Base-by-base conservation (phyloP, 2,888 invertebrate genomes). In the Drosophila imparisetae region DNA sequence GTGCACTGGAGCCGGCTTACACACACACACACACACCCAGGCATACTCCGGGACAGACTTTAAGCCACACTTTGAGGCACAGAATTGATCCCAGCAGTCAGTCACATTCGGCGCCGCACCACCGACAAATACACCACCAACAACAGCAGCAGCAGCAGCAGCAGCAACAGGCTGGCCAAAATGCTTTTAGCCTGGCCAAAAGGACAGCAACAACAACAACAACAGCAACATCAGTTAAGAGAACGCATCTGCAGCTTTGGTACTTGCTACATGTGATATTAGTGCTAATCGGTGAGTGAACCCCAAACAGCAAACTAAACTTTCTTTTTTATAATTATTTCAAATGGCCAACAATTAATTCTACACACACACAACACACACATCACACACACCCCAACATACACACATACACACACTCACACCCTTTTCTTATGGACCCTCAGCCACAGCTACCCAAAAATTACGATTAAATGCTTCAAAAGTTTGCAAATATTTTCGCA, bases 271-370 rank as follows among this genome's bases (percentile, higher is more conserved):
- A 92, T 89, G 88, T 92, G 91, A 91, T 92, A 90, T 86, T 92
- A 78, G 91, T 92, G 84, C 83, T 92, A 90, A 92, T 92, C 88
- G 92, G 92, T 92, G 80, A 92, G 92, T 92, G 66, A 34, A 13
- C 42, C 55, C 54, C 45, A 42, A 52, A 40, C 49, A 29, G 6
- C 15, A 21, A 21, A 30, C 30, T n/a, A 45, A 50, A 50, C n/a
- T 38, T 66, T 58, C 42, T n/a, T 59, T 66, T 66, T 54, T 61
- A 66, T 66, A 71, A 66, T 68, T 71, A 75, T 82, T 72, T 78
- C 21, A 66, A 81, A 80, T 78, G 66, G 58, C 50, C 57, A 58
- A 59, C 67, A 67, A 84, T 86, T 75, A 65, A 78, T 78, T 32
- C 24, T 18, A 18, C 10, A 58, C 21, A 29, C 34, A 15, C 7